phyloP scores from a whole-genome alignment of 2,113 vertebrate genomes.

The Mugil cephalus region DNA sequence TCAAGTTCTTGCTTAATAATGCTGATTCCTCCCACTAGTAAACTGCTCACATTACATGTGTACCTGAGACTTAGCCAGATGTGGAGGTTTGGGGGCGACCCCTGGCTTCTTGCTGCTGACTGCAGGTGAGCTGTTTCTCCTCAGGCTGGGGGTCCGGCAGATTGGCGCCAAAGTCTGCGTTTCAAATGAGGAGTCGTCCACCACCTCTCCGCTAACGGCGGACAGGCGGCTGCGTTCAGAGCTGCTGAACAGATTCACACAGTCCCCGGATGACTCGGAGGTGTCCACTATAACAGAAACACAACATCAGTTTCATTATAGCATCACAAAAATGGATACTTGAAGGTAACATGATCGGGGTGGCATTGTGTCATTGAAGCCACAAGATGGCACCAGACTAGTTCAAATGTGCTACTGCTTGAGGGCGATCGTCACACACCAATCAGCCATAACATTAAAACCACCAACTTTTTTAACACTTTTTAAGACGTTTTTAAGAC shows the following conservation, averaged over 20 bases:
- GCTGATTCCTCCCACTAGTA: too few species aligned
- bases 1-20: background rate
- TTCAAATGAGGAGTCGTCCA: conserved; percentile 53
- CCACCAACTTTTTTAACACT: too few species aligned
- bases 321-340: too few species aligned
- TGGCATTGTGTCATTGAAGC: background rate
- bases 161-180: conserved; percentile 54
- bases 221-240: conserved; percentile 80
- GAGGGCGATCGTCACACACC: too few species aligned
- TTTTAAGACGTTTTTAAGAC: too few species aligned
- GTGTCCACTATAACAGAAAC: conserved; percentile 69
- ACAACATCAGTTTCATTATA: background rate
- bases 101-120: conserved; percentile 56
- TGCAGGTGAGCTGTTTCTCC: conserved; percentile 52
- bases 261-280: conserved; percentile 80
- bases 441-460: too few species aligned
- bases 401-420: too few species aligned
- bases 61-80: conserved; percentile 60
- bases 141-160: conserved; percentile 52
- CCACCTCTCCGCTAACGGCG: conserved; percentile 71
- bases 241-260: conserved; percentile 73
- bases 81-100: conserved; percentile 45
- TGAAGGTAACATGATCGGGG: too few species aligned
- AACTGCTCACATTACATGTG: background rate
- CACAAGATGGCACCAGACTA: background rate